phyloP scores from a whole-genome alignment of 2,113 vertebrate species.

The Apodemus speciosus region DNA sequence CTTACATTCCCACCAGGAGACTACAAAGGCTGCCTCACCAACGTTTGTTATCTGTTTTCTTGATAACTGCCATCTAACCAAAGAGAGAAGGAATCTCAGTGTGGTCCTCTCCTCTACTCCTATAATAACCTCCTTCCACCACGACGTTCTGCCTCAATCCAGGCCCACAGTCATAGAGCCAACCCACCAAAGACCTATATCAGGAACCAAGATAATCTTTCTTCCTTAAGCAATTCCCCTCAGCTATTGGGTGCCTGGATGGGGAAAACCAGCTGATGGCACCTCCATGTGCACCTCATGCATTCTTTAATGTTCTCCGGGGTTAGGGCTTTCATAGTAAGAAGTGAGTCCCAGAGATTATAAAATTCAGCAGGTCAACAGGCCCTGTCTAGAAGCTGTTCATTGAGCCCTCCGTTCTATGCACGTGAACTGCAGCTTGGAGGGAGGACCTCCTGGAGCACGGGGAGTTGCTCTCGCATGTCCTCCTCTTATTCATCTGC shows the following conservation, averaged over 20 bases:
- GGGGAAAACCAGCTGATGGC: background rate
- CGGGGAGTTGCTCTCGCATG: accelerated
- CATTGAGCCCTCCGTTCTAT: background rate
- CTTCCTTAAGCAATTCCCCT: too few relatives aligned
- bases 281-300: accelerated
- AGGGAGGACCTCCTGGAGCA: background rate
- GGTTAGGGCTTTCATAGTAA: background rate
- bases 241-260: too few relatives aligned
- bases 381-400: background rate
- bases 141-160: background rate
- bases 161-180: background rate
- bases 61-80: background rate
- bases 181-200: background rate
- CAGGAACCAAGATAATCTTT: background rate
- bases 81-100: too few relatives aligned
- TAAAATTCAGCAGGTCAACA: background rate
- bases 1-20: background rate
- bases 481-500: accelerated
- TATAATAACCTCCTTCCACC: background rate
- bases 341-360: accelerated
- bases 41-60: background rate
- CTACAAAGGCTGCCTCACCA: accelerated
- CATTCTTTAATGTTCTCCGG: background rate
- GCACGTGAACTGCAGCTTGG: background rate
- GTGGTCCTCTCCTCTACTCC: background rate